Evolutionary conservation across 2,888 invertebrate species (phyloP).

Genomic region (Chalcosyrphus nemorum): DNA sequence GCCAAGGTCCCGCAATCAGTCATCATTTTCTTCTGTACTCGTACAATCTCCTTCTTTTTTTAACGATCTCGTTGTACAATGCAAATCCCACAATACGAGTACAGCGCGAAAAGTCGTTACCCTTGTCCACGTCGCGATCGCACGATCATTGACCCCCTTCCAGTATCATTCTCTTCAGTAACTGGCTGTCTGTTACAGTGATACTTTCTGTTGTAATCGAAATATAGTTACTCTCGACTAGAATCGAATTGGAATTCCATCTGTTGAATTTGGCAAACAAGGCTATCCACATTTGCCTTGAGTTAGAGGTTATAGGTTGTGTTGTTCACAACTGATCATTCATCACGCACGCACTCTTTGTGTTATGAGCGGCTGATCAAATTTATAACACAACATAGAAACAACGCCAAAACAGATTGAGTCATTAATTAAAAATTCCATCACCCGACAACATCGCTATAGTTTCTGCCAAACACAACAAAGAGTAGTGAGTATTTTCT

Average conservation of each 20-base stretch:
- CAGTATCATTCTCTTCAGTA: slow-evolving; percentile 13
- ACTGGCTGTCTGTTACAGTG: not conserved
- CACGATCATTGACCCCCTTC: slow-evolving; percentile 25
- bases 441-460: not conserved
- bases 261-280: slow-evolving; percentile 21
- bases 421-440: slow-evolving; percentile 14
- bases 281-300: slow-evolving; percentile 5
- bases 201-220: slow-evolving; percentile 10
- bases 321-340: not conserved
- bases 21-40: not conserved
- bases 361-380: slow-evolving; percentile 3
- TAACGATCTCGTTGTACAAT: not conserved
- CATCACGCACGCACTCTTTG: not conserved
- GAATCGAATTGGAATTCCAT: not conserved
- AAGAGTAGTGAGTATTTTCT: too few species aligned
- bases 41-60: not conserved
- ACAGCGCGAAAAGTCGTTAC: slow-evolving; percentile 49
- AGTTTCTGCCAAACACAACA: not conserved
- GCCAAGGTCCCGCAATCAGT: slow-evolving; percentile 50
- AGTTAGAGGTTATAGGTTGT: slow-evolving; percentile 27
- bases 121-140: slow-evolving; percentile 28
- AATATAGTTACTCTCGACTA: not conserved
- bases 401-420: not conserved
- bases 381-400: not conserved
- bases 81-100: slow-evolving; percentile 18